Evolutionary conservation across 2,797 vertebrate species (phyloP).

Genomic region (Sebastiscus albofasciatus): DNA sequence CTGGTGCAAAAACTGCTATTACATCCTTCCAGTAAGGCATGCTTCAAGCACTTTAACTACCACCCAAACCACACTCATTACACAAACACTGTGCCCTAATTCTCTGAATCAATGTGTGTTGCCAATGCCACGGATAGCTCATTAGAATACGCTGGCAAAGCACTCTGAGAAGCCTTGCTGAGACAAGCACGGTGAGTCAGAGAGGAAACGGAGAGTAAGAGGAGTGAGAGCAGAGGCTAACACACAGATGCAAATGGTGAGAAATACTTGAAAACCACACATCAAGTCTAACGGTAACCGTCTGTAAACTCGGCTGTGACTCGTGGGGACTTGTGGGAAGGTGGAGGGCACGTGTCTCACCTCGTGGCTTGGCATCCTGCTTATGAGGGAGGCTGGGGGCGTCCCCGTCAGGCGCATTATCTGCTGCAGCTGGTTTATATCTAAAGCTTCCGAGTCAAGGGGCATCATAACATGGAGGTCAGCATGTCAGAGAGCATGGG

Average conservation of each 20-base stretch:
- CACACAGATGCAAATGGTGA: conserved; percentile 3
- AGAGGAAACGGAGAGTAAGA: conserved; percentile 53
- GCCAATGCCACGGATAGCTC: conserved; percentile 20
- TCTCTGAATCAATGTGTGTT: conserved; percentile 1
- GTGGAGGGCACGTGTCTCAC: conserved; percentile 83
- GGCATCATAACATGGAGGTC: conserved; percentile 80
- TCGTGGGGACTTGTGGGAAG: neutral
- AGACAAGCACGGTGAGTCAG: conserved; percentile 59
- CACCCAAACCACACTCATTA: conserved; percentile 4
- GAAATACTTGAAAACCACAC: conserved; percentile 14
- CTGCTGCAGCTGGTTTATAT: conserved; percentile 99
- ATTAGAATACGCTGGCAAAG: conserved; percentile 47
- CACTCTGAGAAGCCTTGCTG: conserved; percentile 53
- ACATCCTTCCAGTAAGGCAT: neutral
- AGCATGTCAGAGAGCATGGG: conserved; percentile 41
- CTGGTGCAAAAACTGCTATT: neutral
- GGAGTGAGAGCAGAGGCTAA: conserved; percentile 39
- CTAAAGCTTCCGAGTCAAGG: conserved; percentile 94
- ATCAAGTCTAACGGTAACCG: neutral
- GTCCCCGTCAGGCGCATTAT: conserved; percentile 99
- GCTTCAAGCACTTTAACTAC: conserved; percentile 17
- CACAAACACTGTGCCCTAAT: conserved; percentile 1
- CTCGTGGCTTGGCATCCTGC: conserved; percentile 99
- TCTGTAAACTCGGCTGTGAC: neutral
- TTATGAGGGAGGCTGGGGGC: conserved; percentile 97